Evolutionary conservation across 2,888 invertebrate species (phyloP), one percentile per base, ranked within the genome.

Genomic region (Eulithis testata): DNA sequence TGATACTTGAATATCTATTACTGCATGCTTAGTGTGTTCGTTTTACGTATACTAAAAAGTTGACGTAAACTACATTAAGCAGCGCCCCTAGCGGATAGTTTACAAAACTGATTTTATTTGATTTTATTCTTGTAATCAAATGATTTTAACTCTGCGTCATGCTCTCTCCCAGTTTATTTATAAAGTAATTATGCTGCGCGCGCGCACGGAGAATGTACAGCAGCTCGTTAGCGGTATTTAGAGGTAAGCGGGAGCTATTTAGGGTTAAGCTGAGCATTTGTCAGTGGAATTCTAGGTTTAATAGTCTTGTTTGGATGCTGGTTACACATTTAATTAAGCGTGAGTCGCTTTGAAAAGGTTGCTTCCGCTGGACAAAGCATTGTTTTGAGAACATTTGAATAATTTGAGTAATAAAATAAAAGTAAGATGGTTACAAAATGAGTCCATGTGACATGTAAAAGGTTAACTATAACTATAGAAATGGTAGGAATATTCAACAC

Each of bases 161-260:
- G 55, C 21, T 54, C 12, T 58, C 64, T 62, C n/a, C 51, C 51
- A 43, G 66, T 70, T 66, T 73, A 73, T 73, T 72, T 73, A 66
- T 70, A 72, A 69, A 73, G 69, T 68, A 73, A 73, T 73, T 72
- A 72, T 47, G 52, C 47, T 63, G 67, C 67, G 67, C 63, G 27
- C 7, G 63, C 67, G 67, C 67, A 64, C 31, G 36, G 56, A 58
- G 60, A 67, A 63, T 67, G 63, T 45, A 54, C 58, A 50, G 59
- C 44, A 53, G 57, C 57, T 67, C 67, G 57, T 64, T 67, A 67
- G 45, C 54, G 31, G 59, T 63, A 49, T 63, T 66, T 66, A 66
- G 66, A 59, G 64, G 54, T 64, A 36, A 64, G 44, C 45, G 53
- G 36, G 58, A 54, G 59, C 59, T 60, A 60, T 64, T 64, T 64